Percentiles rank a stretch among this genome's conserved stretches.
Conservation (phyloP, 2,797 vertebrate genomes). For the Melanotaenia parkinsoni region DNA sequence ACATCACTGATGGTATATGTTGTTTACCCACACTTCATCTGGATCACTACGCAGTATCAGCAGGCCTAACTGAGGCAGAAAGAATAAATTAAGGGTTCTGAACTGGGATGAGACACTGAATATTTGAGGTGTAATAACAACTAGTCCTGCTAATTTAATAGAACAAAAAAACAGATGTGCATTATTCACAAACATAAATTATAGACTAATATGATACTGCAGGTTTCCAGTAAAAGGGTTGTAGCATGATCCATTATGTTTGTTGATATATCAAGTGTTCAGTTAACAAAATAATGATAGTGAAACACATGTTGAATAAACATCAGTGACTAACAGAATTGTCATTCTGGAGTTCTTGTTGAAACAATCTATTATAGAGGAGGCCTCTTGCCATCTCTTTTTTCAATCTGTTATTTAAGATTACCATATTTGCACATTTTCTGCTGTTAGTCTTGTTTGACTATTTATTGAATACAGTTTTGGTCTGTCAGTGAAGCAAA, state of each 20-base stretch:
- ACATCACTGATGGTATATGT: constrained; percentile 42
- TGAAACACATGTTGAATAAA: background rate
- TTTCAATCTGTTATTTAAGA: background rate
- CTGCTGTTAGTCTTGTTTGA: background rate
- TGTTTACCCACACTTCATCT: constrained; percentile 44
- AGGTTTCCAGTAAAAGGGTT: no score
- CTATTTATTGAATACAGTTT: background rate
- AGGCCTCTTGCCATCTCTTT: no score
- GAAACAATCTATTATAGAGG: no score
- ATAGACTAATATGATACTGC: no score
- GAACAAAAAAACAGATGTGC: no score
- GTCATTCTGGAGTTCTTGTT: no score
- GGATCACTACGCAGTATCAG: constrained; percentile 31
- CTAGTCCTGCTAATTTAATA: constrained; percentile 17
- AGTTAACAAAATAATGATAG: constrained; percentile 3
- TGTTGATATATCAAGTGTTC: no score
- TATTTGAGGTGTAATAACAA: background rate
- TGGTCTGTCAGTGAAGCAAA: background rate
- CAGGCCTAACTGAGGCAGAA: constrained; percentile 11
- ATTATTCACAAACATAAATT: no score
- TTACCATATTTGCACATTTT: background rate
- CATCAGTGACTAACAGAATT: background rate
- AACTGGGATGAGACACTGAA: constrained; percentile 32
- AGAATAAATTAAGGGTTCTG: constrained; percentile 24
- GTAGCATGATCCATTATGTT: no score